A percentile compares a stretch with the other conserved stretches of the same genome.
Conservation (phyloP, 2,797 vertebrate species). For the Apogon hyalosoma region DNA sequence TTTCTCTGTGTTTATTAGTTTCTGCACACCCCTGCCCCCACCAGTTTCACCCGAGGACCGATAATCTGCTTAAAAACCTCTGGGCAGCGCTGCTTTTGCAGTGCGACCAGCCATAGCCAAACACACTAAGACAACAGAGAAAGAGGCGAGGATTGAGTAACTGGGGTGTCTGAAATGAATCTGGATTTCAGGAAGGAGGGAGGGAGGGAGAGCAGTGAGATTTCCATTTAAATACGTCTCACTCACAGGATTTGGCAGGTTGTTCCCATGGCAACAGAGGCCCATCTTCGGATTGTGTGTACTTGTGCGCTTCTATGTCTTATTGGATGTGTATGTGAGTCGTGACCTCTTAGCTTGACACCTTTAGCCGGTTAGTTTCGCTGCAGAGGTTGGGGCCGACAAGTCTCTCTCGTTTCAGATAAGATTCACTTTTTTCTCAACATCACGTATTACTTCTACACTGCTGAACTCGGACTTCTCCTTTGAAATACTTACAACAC, state of each 20-base stretch:
- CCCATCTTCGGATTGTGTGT: conserved; percentile 56
- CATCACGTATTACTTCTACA: conserved; percentile 53
- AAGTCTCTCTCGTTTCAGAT: conserved; percentile 52
- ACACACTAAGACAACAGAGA: conserved; percentile 55
- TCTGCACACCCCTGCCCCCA: conserved; percentile 21
- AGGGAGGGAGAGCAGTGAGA: conserved; percentile 48
- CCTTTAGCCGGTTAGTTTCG: conserved; percentile 76
- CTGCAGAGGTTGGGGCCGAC: conserved; percentile 61
- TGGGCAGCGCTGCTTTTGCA: conserved; percentile 61
- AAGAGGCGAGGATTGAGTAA: conserved; percentile 33
- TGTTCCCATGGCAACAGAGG: conserved; percentile 79
- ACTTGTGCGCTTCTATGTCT: conserved; percentile 4
- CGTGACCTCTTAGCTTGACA: conserved; percentile 72
- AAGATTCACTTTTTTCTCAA: conserved; percentile 38
- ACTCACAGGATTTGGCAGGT: conserved; percentile 79
- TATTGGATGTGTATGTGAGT: conserved; percentile 41
- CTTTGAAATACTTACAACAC: conserved; percentile 7
- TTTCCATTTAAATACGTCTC: conserved; percentile 83
- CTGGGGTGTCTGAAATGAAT: conserved; percentile 68
- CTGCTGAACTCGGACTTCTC: conserved; percentile 27
- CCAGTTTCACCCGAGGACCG: conserved; percentile 34
- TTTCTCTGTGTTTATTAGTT: conserved; percentile 55
- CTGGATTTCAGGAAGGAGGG: conserved; percentile 58
- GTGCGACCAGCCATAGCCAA: conserved; percentile 69
- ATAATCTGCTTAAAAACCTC: conserved; percentile 78